A percentile compares a stretch with the other conserved stretches of the same genome.
Evolutionary conservation across 1,140 invertebrate species (phyloP).

Genomic region (Stenopsyche tienmushanensis): DNA sequence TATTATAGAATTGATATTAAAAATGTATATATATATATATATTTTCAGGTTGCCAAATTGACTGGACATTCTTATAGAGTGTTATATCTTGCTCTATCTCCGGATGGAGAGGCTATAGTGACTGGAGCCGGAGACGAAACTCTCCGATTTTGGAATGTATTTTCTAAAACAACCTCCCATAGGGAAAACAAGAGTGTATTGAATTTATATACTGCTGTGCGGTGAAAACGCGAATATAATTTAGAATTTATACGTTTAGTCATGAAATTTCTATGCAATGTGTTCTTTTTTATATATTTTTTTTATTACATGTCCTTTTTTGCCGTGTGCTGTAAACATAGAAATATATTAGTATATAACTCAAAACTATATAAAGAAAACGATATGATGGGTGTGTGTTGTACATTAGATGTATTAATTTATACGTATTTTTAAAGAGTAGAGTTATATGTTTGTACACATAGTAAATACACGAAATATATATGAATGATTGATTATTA

Average conservation of each 20-base stretch:
- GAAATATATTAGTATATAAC: too few species aligned
- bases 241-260: background rate
- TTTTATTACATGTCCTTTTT: background rate
- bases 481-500: too few species aligned
- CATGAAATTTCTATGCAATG: background rate
- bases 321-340: too few species aligned
- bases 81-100: conserved; percentile 95
- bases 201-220: conserved; percentile 91
- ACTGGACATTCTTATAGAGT: conserved; percentile 98
- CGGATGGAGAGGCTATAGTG: conserved; percentile 98
- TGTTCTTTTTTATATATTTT: conserved; percentile 1
- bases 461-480: too few species aligned
- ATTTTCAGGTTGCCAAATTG: conserved; percentile 88
- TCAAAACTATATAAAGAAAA: too few species aligned
- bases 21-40: conserved; percentile 21
- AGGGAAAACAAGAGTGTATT: conserved; percentile 96
- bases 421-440: too few species aligned
- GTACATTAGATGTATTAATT: too few species aligned
- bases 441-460: too few species aligned
- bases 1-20: background rate
- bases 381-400: too few species aligned
- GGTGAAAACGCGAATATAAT: conserved; percentile 55
- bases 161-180: conserved; percentile 94
- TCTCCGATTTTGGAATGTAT: conserved; percentile 98
- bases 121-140: conserved; percentile 99